Evolutionary conservation across 2,797 vertebrate genomes (phyloP).

Genomic region (Hipposideros larvatus): DNA sequence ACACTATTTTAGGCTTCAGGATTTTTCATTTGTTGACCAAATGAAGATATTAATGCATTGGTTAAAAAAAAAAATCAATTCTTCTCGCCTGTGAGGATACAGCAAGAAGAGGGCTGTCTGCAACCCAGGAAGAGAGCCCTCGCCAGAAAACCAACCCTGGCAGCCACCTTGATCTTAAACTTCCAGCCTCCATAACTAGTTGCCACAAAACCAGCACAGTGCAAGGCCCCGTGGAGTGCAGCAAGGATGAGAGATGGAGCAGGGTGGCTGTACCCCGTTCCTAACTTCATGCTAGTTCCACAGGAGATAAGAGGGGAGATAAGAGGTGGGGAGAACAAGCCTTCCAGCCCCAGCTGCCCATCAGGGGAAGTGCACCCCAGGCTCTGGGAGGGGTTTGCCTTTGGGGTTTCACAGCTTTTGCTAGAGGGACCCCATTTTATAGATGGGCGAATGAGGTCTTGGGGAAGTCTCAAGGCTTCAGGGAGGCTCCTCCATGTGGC

Average conservation of each 20-base stretch:
- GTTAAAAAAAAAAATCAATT: neutral
- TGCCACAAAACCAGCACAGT: neutral
- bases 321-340: neutral
- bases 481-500: neutral
- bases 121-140: no score
- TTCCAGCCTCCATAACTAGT: no score
- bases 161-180: no score
- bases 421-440: neutral
- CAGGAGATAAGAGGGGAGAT: neutral
- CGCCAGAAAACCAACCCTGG: no score
- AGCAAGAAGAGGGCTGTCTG: no score
- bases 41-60: neutral
- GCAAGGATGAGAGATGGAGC: neutral
- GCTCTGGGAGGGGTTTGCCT: neutral
- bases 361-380: no score
- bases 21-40: constrained; percentile 34
- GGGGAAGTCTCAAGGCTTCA: neutral
- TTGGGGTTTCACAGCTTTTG: neutral
- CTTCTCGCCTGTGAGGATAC: no score
- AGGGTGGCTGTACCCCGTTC: neutral
- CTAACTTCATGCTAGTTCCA: neutral
- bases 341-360: neutral
- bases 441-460: neutral
- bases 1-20: neutral
- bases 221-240: fast-evolving